Percentiles rank a stretch among this genome's conserved stretches.
These are phyloP conservation scores for Phenganax stokvisi DNA, from an alignment of 92 coral and sea anemone species.

Conservation along the genomic window DNA sequence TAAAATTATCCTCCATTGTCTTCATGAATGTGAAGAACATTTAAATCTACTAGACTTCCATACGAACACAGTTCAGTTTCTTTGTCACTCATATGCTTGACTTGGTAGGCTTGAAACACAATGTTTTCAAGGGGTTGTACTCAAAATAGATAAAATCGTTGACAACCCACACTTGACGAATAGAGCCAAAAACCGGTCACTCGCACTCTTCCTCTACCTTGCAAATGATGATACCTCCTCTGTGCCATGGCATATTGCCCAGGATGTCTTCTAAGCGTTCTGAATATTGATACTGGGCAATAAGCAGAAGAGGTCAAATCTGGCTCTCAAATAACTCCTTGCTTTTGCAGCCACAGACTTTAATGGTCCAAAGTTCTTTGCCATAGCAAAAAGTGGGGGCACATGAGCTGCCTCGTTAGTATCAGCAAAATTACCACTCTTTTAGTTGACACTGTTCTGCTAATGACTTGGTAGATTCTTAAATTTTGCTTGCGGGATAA, in stretches of 20 bases:
- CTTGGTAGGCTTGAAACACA: conserved; percentile 28
- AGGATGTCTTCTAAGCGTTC: conserved; percentile 9
- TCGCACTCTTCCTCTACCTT: conserved; percentile 12
- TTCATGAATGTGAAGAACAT: conserved; percentile 27
- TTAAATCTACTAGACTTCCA: conserved; percentile 26
- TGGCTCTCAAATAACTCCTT: conserved; percentile 7
- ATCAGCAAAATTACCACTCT: conserved; percentile 40
- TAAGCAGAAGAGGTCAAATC: conserved; percentile 30
- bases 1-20: conserved; percentile 21
- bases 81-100: background rate
- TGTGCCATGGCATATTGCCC: conserved; percentile 36
- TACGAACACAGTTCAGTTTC: conserved; percentile 26
- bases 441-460: conserved; percentile 51
- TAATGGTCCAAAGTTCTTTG: conserved; percentile 25
- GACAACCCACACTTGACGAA: conserved; percentile 42
- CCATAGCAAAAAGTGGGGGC: conserved; percentile 30
- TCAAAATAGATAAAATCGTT: conserved; percentile 47
- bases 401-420: conserved; percentile 11
- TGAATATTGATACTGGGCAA: conserved; percentile 31
- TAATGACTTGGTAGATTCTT: conserved; percentile 58
- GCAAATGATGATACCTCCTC: conserved; percentile 37
- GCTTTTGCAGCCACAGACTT: background rate
- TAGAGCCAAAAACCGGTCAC: conserved; percentile 52
- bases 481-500: conserved; percentile 48
- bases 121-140: conserved; percentile 48